Conservation (phyloP, 2,888 invertebrate species). For the Chaitophorus viminalis region DNA sequence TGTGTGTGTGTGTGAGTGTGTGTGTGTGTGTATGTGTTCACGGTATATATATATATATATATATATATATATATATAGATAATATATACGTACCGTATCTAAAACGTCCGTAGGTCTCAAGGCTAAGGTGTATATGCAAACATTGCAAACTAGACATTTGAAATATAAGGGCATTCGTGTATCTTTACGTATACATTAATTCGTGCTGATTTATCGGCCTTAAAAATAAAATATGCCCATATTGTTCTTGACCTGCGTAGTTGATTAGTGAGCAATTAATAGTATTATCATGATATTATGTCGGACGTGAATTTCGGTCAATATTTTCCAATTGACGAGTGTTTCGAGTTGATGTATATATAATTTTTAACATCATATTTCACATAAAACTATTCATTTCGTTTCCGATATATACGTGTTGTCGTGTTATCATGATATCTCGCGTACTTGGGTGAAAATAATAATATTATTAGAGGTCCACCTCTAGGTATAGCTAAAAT, state of each 20-base stretch:
- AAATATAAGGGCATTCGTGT: not conserved
- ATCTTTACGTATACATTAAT: not conserved
- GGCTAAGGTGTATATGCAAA: not conserved
- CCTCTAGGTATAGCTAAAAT: too few relatives aligned
- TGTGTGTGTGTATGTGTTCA: not conserved
- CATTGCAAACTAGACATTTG: not conserved
- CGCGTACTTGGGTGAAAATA: too few relatives aligned
- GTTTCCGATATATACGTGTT: not conserved
- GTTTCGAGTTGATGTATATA: not conserved
- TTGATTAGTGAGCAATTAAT: not conserved
- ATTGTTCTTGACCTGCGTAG: not conserved
- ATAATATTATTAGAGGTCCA: too few relatives aligned
- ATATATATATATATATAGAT: too few relatives aligned
- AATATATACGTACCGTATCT: not conserved
- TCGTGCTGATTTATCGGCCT: constrained; percentile 16
- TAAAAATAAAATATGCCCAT: not conserved
- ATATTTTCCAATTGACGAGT: not conserved
- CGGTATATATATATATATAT: too few relatives aligned
- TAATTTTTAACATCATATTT: too few relatives aligned
- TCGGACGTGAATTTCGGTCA: not conserved
- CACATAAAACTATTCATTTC: not conserved
- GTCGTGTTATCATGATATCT: not conserved
- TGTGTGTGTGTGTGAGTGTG: not conserved
- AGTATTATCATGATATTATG: not conserved
- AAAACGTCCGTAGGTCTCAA: not conserved